Base-by-base conservation (phyloP, 2,888 invertebrate species). In the Tolmerus cingulatus region DNA sequence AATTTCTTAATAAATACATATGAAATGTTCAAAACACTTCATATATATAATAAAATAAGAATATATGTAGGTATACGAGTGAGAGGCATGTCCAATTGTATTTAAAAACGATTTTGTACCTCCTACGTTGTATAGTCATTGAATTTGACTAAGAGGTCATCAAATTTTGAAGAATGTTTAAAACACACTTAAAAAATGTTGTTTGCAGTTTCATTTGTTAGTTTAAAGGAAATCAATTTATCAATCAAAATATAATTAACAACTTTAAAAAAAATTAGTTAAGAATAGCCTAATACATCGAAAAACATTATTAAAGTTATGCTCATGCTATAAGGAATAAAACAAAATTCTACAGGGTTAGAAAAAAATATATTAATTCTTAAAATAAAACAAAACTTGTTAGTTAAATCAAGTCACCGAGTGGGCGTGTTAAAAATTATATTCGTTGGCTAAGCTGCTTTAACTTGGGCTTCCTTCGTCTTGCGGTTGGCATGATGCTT, bases 401-500 rank as follows among this genome's bases (percentile, higher is more conserved):
- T 66, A 66, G 66, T 66, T 12, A 66, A 23, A 66, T 66, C 19
- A 1, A 23, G 23, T 66, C 27, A 19, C 66, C 23, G 19, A 66
- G 66, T 66, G 66, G 66, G 66, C 66, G 66, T 66, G 3, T 9
- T 37, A 34, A 76, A 76, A 76, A 34, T 37, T 30, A 37, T n/a
- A 37, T 27, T 37, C 37, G 30, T 14, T n/a, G 40, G 9, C 37
- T 86, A 87, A 74, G 84, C 78, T 55, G 79, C 87, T 46, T 88
- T 88, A 23, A 86, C 87, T 27, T 27, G 27, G 7, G 51, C 74
- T 27, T 79, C 87, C 30, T 91, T 92, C 89, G 91, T 90, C 89
- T 89, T 90, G 78, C 89, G 90, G 87, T 89, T 88, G 86, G 91
- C 91, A 87, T 90, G 90, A 16, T 91, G 90, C 86, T 92, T 91